These are phyloP conservation scores for Serripes groenlandicus DNA, from an alignment of 2,888 invertebrate species.

Conservation along the genomic window DNA sequence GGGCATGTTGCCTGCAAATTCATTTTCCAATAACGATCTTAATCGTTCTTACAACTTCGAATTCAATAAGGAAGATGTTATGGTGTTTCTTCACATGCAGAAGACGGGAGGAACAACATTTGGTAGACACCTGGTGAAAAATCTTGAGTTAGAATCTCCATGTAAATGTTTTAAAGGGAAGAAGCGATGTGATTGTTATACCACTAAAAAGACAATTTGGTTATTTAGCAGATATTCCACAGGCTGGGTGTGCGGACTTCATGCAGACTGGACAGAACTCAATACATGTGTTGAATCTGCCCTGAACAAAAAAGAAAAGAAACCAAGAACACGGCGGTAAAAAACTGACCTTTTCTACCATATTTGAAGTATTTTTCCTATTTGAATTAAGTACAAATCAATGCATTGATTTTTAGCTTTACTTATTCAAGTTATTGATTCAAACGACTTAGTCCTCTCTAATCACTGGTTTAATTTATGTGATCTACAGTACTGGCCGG, in stretches of 20 bases:
- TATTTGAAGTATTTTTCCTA: too few relatives aligned
- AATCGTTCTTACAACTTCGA: slow-evolving; percentile 90
- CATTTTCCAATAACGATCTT: slow-evolving; percentile 84
- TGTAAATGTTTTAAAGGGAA: slow-evolving; percentile 96
- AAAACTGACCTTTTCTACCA: too few relatives aligned
- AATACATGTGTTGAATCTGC: slow-evolving; percentile 90
- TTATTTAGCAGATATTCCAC: slow-evolving; percentile 90
- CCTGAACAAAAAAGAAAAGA: slow-evolving; percentile 96
- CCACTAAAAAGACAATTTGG: slow-evolving; percentile 89
- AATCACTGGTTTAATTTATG: too few relatives aligned
- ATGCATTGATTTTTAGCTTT: too few relatives aligned
- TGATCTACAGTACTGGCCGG: too few relatives aligned
- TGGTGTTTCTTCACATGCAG: slow-evolving; percentile 99
- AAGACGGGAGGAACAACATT: slow-evolving; percentile 99
- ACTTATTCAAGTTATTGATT: too few relatives aligned
- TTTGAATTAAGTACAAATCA: too few relatives aligned
- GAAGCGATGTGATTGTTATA: slow-evolving; percentile 90
- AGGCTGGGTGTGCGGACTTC: slow-evolving; percentile 93
- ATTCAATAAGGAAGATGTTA: slow-evolving; percentile 94
- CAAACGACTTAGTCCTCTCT: too few relatives aligned
- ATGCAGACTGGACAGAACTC: slow-evolving; percentile 99
- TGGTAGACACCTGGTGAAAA: slow-evolving; percentile 97
- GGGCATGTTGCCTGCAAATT: slow-evolving; percentile 56
- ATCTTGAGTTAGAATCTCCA: slow-evolving; percentile 96
- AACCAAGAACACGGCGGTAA: slow-evolving; percentile 90